Conservation (phyloP, 2,113 vertebrate genomes). For the Dicrurus megarhynchus region DNA sequence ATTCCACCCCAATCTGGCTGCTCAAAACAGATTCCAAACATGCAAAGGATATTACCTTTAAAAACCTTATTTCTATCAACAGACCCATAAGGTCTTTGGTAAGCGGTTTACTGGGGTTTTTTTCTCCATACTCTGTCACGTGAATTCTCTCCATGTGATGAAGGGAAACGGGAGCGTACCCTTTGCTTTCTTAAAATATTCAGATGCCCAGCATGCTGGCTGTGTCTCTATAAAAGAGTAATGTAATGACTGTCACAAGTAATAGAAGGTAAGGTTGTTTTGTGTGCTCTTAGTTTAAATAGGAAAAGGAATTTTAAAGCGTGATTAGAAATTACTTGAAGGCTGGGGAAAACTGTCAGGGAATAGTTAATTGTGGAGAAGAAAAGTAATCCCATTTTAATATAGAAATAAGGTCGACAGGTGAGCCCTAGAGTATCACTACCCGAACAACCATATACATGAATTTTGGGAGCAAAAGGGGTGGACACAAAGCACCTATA, state of each 20-base stretch:
- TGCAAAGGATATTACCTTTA: background rate
- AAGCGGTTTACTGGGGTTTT: background rate
- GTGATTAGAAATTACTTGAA: background rate
- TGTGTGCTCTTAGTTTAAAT: background rate
- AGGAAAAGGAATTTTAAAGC: background rate
- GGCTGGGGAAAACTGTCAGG: background rate
- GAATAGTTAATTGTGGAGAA: background rate
- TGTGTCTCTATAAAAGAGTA: background rate
- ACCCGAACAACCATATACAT: background rate
- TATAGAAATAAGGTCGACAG: background rate
- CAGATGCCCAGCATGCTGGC: background rate
- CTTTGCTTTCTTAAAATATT: background rate
- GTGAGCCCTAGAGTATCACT: background rate
- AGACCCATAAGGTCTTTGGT: background rate
- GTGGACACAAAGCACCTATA: background rate
- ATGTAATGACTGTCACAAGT: background rate
- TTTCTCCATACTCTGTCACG: background rate
- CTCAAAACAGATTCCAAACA: background rate
- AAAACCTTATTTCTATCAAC: background rate
- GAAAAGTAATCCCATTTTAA: background rate
- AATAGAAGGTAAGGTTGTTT: background rate
- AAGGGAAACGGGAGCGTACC: background rate
- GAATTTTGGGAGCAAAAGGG: background rate
- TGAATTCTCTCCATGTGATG: background rate
- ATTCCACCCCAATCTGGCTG: background rate